Evolutionary conservation across 2,113 vertebrate species (phyloP).

Genomic region (Rhynchomys soricoides): DNA sequence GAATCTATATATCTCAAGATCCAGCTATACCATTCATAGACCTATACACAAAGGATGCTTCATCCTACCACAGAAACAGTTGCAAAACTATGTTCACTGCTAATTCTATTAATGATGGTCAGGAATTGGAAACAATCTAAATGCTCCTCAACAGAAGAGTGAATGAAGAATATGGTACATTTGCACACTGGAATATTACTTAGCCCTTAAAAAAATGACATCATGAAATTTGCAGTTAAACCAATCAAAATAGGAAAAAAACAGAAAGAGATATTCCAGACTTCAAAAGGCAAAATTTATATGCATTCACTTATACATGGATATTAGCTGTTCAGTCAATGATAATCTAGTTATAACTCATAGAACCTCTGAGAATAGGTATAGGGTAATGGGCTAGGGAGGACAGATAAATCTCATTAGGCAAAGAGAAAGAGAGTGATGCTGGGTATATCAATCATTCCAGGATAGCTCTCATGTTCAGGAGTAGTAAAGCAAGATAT

Average conservation of each 20-base stretch:
- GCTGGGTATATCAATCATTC: not conserved
- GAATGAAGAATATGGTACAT: not conserved
- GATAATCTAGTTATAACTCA: not conserved
- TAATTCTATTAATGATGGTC: not conserved
- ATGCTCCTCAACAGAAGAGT: not conserved
- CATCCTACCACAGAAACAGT: not conserved
- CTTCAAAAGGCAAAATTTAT: not conserved
- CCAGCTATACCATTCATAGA: not conserved
- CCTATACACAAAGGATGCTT: not conserved
- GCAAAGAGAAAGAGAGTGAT: not conserved
- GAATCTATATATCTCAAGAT: not conserved
- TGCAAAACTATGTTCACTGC: not conserved
- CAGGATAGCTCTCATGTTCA: not conserved
- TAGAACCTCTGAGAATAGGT: not conserved
- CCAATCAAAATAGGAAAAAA: not conserved
- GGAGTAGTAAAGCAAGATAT: not conserved
- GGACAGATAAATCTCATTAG: not conserved
- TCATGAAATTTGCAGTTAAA: not conserved
- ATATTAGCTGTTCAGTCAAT: not conserved
- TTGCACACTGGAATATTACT: not conserved
- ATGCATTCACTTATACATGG: not conserved
- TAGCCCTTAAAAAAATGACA: not conserved
- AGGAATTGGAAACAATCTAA: not conserved
- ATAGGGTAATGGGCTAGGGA: not conserved
- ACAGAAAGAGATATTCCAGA: not conserved